Evolutionary conservation across 2,888 invertebrate genomes (phyloP), one percentile per base, ranked within the genome.

Genomic region (Entomobrya proxima): DNA sequence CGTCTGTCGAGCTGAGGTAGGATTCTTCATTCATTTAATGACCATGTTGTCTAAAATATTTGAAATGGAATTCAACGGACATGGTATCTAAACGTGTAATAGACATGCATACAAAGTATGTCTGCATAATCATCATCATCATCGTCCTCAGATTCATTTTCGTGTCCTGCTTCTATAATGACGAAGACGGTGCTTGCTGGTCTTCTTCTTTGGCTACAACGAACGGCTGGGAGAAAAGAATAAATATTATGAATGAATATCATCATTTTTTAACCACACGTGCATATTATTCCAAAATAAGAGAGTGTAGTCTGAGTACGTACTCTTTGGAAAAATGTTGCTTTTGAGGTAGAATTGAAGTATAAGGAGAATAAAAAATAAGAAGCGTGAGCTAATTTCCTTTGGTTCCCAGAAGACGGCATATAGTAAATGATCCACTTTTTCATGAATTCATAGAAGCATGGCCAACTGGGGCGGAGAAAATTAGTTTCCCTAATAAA

Each of bases 401-500:
- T 80, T 37, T 64, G 72, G 81, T 81, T 81, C 81, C 81, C 81
- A 81, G 74, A 81, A 81, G 81, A 81, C 81, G 67, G 78, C 74
- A 58, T 81, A 74, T 47, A n/a, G n/a, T n/a, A 74, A 81, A 81
- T 81, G 81, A 74, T 81, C 81, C 32, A 81, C 74, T 81, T 81
- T 74, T 81, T 74, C 64, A 69, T 72, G 80, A 80, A 69, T 72
- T 81, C 81, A 81, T 72, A 74, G 72, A 80, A 80, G 80, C 74
- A 72, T 81, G 81, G 81, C 74, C 81, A 81, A 81, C 81, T 74
- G 61, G 81, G 81, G 81, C 81, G 74, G 81, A 81, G 81, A 81
- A 81, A 81, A 81, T 81, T 81, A 81, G 81, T 81, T 81, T 81
- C 74, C 40, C 74, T 74, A 81, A 81, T 81, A 74, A 58, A 69